phyloP scores from a whole-genome alignment of 2,113 vertebrate species.

The Labrus mixtus region DNA sequence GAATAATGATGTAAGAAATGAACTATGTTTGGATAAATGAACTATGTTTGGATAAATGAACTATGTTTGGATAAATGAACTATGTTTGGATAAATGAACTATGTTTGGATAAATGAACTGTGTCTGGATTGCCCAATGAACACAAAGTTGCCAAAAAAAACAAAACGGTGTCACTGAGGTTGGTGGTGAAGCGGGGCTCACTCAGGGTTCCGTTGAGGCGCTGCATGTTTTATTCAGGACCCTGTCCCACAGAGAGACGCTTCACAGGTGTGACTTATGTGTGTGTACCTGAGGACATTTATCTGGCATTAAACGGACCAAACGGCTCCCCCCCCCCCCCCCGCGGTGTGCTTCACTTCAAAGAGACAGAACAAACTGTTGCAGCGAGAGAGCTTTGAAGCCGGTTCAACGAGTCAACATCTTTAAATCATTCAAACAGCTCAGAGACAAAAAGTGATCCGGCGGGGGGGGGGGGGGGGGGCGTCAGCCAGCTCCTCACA shows the following conservation, averaged over 20 bases:
- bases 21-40: too few species aligned
- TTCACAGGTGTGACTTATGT: conserved; percentile 25
- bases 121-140: too few species aligned
- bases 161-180: too few species aligned
- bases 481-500: not conserved
- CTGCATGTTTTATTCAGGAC: conserved; percentile 23
- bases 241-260: not conserved
- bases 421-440: conserved; percentile 55
- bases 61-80: too few species aligned
- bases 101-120: too few species aligned
- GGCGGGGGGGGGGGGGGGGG: not conserved
- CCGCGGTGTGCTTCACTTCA: conserved; percentile 25
- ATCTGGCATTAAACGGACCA: conserved; percentile 22
- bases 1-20: too few species aligned
- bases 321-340: conserved; percentile 7
- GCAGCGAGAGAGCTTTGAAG: conserved; percentile 1
- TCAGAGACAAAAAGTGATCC: conserved; percentile 10
- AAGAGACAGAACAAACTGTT: conserved; percentile 29
- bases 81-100: too few species aligned
- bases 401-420: conserved; percentile 39
- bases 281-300: conserved; percentile 43
- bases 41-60: too few species aligned
- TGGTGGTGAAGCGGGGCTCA: too few species aligned
- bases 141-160: too few species aligned
- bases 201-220: too few species aligned